Conservation (phyloP, 2,797 vertebrate species). For the Pantherophis alleghaniensis region DNA sequence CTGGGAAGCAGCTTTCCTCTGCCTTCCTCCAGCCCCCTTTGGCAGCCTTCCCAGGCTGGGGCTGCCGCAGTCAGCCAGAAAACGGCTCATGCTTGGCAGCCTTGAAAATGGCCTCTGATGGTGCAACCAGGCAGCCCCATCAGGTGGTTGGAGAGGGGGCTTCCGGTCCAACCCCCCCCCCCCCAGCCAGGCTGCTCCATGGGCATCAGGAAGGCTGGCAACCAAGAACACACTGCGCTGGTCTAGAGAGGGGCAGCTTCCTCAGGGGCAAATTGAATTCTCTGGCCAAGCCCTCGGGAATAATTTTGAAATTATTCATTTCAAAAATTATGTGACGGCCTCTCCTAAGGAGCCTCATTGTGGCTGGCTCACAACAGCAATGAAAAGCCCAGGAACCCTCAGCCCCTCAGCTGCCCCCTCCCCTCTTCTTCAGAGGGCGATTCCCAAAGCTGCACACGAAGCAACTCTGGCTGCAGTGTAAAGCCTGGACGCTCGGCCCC, state of each 20-base stretch:
- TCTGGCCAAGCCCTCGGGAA: background rate
- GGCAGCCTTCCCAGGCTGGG: background rate
- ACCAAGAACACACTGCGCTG: background rate
- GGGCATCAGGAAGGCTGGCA: background rate
- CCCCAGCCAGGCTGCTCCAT: background rate
- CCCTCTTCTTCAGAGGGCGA: background rate
- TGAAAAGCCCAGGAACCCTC: background rate
- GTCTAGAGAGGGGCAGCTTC: background rate
- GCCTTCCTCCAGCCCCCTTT: background rate
- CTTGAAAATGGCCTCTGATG: background rate
- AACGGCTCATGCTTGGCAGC: background rate
- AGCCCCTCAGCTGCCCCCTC: background rate
- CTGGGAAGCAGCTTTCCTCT: background rate
- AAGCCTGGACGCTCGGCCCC: background rate
- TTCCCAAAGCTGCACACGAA: background rate
- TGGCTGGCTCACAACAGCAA: background rate
- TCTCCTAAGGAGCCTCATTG: background rate
- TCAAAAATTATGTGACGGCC: background rate
- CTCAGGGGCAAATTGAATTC: background rate
- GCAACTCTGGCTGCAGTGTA: background rate
- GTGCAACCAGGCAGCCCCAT: background rate
- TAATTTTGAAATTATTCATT: background rate
- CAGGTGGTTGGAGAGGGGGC: background rate
- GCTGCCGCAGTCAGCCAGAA: background rate
- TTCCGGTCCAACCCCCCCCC: background rate